These are phyloP conservation scores for Gyps fulvus DNA, from an alignment of 2,113 vertebrate species.

Conservation along the genomic window DNA sequence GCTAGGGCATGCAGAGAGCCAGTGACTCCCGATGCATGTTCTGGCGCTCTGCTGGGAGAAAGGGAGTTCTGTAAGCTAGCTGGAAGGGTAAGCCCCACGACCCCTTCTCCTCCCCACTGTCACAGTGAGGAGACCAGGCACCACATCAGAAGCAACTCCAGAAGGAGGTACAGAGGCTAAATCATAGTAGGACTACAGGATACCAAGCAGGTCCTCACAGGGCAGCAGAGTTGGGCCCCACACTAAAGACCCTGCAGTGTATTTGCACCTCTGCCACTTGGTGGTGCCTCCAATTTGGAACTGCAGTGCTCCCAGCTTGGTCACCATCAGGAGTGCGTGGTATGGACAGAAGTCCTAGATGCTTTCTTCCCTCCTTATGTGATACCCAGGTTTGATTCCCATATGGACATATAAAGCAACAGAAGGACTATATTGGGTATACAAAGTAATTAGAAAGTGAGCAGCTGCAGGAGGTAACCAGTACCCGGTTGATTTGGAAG, in stretches of 20 bases:
- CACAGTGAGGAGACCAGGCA: neutral
- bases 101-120: no score
- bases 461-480: neutral
- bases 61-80: neutral
- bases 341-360: neutral
- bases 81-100: accelerated
- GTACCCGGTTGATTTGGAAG: neutral
- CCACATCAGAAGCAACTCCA: neutral
- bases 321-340: neutral
- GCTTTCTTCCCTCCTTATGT: neutral
- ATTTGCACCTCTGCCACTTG: neutral
- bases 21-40: neutral
- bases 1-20: neutral
- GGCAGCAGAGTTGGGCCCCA: neutral
- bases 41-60: neutral
- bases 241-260: neutral
- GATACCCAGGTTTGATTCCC: neutral
- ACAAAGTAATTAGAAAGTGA: neutral
- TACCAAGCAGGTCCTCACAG: neutral
- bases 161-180: neutral
- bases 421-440: neutral
- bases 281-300: neutral
- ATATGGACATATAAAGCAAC: neutral
- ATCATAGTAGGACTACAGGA: neutral
- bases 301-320: neutral